Evolutionary conservation across 2,888 invertebrate genomes (phyloP).

Genomic region (Zaprionus lineosus): DNA sequence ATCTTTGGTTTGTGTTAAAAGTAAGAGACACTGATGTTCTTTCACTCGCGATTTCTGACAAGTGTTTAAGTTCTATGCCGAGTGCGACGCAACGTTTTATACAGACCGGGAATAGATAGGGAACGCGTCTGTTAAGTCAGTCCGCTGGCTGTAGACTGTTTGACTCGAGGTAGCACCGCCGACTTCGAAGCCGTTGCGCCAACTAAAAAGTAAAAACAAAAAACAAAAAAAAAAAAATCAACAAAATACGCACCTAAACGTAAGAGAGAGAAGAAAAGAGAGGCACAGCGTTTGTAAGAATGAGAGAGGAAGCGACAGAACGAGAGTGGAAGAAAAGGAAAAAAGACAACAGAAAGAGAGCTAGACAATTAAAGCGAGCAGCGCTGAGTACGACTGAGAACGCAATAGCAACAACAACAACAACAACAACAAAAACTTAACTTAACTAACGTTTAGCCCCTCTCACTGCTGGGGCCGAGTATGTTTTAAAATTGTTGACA

Average conservation of each 20-base stretch:
- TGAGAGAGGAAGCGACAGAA: conserved; percentile 2
- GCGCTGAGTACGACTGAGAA: conserved; percentile 22
- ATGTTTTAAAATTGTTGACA: conserved; percentile 53
- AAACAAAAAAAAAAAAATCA: conserved; percentile 10
- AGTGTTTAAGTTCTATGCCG: conserved; percentile 43
- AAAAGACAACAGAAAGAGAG: conserved; percentile 26
- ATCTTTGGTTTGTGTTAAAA: conserved; percentile 20
- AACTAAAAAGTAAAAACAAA: conserved; percentile 43
- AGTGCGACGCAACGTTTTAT: conserved; percentile 40
- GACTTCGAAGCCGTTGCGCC: conserved; percentile 55
- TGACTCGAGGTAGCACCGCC: conserved; percentile 47
- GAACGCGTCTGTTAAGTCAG: conserved; percentile 63
- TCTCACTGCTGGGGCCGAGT: conserved; percentile 13
- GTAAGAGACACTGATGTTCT: conserved; percentile 30
- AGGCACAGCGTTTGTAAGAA: conserved; percentile 14
- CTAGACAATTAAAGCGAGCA: conserved; percentile 21
- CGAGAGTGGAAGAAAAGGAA: neutral
- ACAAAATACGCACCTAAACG: conserved; percentile 62
- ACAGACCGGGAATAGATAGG: conserved; percentile 34
- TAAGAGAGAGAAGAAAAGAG: conserved; percentile 16
- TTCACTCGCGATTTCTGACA: conserved; percentile 49
- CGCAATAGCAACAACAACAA: too few species aligned
- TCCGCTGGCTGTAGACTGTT: conserved; percentile 78
- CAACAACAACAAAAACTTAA: too few species aligned
- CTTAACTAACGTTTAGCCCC: conserved; percentile 54